phyloP scores from a whole-genome alignment of 2,113 vertebrate species.

The Pipa parva region DNA sequence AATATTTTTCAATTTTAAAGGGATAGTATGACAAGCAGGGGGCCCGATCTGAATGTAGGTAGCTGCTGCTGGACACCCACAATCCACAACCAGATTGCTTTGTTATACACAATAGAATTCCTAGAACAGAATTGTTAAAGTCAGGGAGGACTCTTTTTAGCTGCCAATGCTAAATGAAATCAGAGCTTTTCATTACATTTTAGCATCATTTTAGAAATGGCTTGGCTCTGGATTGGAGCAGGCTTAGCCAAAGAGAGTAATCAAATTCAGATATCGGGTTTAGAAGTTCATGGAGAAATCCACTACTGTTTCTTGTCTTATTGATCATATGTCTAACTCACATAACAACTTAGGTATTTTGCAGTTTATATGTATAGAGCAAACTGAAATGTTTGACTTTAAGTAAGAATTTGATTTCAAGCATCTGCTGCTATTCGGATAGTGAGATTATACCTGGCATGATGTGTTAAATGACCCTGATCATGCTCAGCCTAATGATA shows the following conservation, averaged over 20 bases:
- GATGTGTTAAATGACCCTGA: background rate
- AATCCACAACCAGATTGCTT: too few relatives aligned
- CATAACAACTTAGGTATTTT: conserved; percentile 5
- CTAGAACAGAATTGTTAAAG: too few relatives aligned
- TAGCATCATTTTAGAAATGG: conserved; percentile 4
- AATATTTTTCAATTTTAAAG: too few relatives aligned
- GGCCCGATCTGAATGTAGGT: too few relatives aligned
- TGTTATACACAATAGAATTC: too few relatives aligned
- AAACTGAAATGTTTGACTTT: conserved; percentile 23
- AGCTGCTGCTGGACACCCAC: too few relatives aligned
- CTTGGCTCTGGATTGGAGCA: background rate
- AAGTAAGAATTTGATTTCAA: conserved; percentile 5
- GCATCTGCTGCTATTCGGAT: conserved; percentile 9
- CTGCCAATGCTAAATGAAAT: background rate
- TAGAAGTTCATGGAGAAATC: conserved; percentile 9
- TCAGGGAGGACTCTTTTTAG: background rate
- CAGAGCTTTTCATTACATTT: background rate
- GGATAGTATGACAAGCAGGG: too few relatives aligned
- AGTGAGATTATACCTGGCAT: conserved; percentile 10
- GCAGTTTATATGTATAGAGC: conserved; percentile 18
- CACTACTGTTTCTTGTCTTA: conserved; percentile 8
- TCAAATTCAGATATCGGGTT: conserved; percentile 8
- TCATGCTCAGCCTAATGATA: conserved; percentile 23
- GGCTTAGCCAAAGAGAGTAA: conserved; percentile 8
- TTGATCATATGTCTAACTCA: conserved; percentile 16